Evolutionary conservation across 2,888 invertebrate genomes (phyloP), one percentile per base, ranked within the genome.

Genomic region (Brachyptera putata): DNA sequence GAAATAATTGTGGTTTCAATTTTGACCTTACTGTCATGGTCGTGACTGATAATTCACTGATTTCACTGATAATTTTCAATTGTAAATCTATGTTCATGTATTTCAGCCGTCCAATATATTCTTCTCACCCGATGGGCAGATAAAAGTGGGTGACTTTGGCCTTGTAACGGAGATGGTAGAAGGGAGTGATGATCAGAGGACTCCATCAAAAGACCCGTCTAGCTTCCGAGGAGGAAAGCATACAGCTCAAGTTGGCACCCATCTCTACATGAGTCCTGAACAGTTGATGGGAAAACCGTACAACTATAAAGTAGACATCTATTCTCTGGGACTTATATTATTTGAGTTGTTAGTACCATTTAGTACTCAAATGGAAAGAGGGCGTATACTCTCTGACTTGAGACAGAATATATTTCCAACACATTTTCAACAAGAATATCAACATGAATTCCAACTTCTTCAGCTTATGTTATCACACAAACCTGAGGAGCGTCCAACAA

Each of bases 111-210:
- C 91, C 63, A 94, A 94, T 73, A 92, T 94, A 68, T 93, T 98
- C 76, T 97, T 98, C 75, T 90, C 95, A 0, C 80, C 86, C 65
- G 92, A 95, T 73, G 91, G 91, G 1, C 82, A 84, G 69, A 86
- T 98, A 7, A 98, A 98, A 79, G 91, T 99, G 58, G 98, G 98
- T 0, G 98, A 99, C 77, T 98, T 99, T 77, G 98, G 98, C 0
- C 82, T 99, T n/a, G 98, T 94, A 11, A 96, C 97, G 3, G 87
- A 89, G 21, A 89, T 91, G 81, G 80, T 82, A 48, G 86, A 86
- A 67, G 79, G 77, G 24, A 68, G 67, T 16, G 69, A 66, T 13
- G 65, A 65, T 9, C 43, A 55, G 26, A 57, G 61, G 21, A 64
- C 65, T 11, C 62, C 65, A 7, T 41, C 49, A 9, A 57, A 56